phyloP scores from a whole-genome alignment of 2,113 vertebrate species.

The Litocranius walleri region DNA sequence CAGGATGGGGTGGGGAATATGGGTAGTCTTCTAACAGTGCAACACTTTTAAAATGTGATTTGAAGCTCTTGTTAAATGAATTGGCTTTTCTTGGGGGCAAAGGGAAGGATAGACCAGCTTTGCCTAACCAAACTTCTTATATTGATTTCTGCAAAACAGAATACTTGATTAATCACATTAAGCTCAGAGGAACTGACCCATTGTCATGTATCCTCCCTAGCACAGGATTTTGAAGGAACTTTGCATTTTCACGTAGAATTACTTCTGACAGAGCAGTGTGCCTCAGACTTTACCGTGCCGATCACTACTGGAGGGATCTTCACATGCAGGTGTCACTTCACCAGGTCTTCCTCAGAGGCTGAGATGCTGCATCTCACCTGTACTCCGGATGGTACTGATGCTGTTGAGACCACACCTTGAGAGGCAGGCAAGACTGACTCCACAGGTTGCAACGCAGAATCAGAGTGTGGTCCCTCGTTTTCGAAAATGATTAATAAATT shows the following conservation, averaged over 20 bases:
- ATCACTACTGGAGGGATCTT: neutral
- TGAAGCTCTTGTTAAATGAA: neutral
- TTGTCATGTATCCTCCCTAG: neutral
- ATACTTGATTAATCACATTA: neutral
- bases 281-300: neutral
- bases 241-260: constrained; percentile 38
- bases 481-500: neutral
- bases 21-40: neutral
- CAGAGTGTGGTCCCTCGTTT: neutral
- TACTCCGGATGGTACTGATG: neutral
- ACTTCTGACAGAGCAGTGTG: neutral
- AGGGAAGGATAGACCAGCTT: neutral
- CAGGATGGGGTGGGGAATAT: neutral
- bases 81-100: neutral
- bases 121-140: constrained; percentile 19
- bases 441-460: neutral
- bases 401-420: neutral
- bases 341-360: neutral
- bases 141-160: constrained; percentile 23
- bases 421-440: neutral
- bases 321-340: neutral
- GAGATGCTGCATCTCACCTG: neutral
- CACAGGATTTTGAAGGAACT: constrained; percentile 28
- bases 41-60: neutral
- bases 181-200: neutral